A percentile compares a stretch with the other conserved stretches of the same genome.
Conservation (phyloP, 2,888 invertebrate species). For the Catonia carolina region DNA sequence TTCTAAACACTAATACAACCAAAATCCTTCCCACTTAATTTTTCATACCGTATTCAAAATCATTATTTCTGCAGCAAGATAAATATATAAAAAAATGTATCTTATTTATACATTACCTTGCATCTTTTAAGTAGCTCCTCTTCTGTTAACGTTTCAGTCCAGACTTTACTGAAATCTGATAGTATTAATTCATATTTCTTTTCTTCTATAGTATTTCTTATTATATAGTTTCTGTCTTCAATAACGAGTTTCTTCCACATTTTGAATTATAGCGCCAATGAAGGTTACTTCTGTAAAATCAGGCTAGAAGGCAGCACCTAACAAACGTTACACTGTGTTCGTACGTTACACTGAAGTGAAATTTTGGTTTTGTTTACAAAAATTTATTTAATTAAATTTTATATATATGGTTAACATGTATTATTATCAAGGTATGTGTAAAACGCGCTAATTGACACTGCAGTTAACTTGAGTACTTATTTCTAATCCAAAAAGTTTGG, state of each 20-base stretch:
- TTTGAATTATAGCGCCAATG: too few relatives aligned
- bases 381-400: neutral
- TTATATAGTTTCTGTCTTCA: neutral
- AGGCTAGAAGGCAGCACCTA: too few relatives aligned
- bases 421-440: slow-evolving; percentile 1
- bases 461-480: neutral
- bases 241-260: neutral
- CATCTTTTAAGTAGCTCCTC: neutral
- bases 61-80: too few relatives aligned
- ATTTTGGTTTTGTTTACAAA: too few relatives aligned
- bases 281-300: too few relatives aligned
- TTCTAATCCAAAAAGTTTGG: neutral
- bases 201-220: neutral
- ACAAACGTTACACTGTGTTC: too few relatives aligned
- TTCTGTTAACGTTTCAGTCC: neutral
- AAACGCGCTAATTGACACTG: neutral
- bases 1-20: too few relatives aligned
- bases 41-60: too few relatives aligned
- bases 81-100: too few relatives aligned
- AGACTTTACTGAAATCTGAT: neutral
- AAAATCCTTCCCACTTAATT: too few relatives aligned
- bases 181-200: neutral
- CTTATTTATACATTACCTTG: too few relatives aligned
- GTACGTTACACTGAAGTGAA: too few relatives aligned
- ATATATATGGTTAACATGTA: neutral